Conservation (phyloP, 2,113 vertebrate species). For the Tursiops truncatus region DNA sequence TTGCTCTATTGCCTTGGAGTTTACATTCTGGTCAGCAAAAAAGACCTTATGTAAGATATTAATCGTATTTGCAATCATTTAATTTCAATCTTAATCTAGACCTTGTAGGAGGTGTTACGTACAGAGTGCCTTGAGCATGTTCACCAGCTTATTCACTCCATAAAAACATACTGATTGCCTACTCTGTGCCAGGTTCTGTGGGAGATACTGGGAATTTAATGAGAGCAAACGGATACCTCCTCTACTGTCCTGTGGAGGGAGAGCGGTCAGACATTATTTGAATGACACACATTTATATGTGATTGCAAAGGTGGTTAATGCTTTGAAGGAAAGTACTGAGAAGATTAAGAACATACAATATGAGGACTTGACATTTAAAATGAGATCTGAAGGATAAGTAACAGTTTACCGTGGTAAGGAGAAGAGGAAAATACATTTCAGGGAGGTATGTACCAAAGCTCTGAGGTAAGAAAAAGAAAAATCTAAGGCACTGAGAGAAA, state of each 20-base stretch:
- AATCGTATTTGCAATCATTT: slow-evolving; percentile 57
- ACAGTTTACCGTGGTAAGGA: slow-evolving; percentile 67
- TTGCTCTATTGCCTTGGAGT: slow-evolving; percentile 31
- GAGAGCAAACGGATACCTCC: slow-evolving; percentile 44
- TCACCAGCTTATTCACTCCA: slow-evolving; percentile 54
- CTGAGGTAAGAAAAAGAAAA: slow-evolving; percentile 31
- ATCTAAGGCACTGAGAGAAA: not conserved
- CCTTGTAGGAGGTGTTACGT: slow-evolving; percentile 46
- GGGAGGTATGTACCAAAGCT: slow-evolving; percentile 27
- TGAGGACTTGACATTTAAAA: slow-evolving; percentile 72
- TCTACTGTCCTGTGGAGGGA: slow-evolving; percentile 42
- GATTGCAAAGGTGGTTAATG: slow-evolving; percentile 62
- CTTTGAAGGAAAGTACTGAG: slow-evolving; percentile 61
- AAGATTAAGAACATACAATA: slow-evolving; percentile 68
- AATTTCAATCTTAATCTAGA: slow-evolving; percentile 60
- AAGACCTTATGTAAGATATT: slow-evolving; percentile 52
- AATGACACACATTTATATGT: slow-evolving; percentile 65
- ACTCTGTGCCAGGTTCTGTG: slow-evolving; percentile 50
- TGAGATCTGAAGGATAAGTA: slow-evolving; percentile 67
- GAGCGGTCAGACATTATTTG: slow-evolving; percentile 56
- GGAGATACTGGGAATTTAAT: slow-evolving; percentile 50
- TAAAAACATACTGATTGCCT: slow-evolving; percentile 53
- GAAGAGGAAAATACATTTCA: slow-evolving; percentile 62
- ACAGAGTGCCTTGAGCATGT: slow-evolving; percentile 45
- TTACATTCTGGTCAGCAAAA: slow-evolving; percentile 23